Evolutionary conservation across 2,113 vertebrate species (phyloP).

Genomic region (Cyrtonyx montezumae): DNA sequence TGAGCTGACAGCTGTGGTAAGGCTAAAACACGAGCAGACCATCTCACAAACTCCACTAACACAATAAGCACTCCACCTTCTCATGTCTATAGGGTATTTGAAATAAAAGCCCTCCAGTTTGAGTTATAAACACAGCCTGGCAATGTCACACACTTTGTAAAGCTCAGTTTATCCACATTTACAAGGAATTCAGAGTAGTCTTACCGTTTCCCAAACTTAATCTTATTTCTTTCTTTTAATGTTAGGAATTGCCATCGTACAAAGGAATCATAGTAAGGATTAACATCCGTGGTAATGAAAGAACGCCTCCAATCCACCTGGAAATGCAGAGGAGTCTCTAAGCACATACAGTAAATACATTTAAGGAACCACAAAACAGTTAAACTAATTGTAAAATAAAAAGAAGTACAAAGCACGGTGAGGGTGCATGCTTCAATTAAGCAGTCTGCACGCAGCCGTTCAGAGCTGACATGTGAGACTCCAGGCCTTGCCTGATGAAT

Average conservation of each 20-base stretch:
- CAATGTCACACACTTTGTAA: background rate
- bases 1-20: background rate
- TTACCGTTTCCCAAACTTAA: conserved; percentile 97
- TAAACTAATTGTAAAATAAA: background rate
- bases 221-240: conserved; percentile 92
- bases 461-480: background rate
- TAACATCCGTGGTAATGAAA: conserved; percentile 95
- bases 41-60: background rate
- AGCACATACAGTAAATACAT: background rate
- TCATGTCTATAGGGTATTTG: accelerated
- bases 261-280: conserved; percentile 97
- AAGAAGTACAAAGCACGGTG: accelerated
- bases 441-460: background rate
- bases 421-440: accelerated
- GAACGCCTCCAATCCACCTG: conserved; percentile 98
- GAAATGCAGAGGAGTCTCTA: background rate
- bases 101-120: background rate
- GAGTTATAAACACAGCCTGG: accelerated
- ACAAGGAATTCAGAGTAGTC: background rate
- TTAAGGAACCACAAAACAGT: background rate
- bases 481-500: accelerated
- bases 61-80: background rate
- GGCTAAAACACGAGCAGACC: background rate
- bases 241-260: conserved; percentile 95
- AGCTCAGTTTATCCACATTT: background rate